Percentiles rank a stretch among this genome's conserved stretches.
These are phyloP conservation scores for Sebastes taczanowskii DNA, from an alignment of 2,797 vertebrate species.

Conservation along the genomic window DNA sequence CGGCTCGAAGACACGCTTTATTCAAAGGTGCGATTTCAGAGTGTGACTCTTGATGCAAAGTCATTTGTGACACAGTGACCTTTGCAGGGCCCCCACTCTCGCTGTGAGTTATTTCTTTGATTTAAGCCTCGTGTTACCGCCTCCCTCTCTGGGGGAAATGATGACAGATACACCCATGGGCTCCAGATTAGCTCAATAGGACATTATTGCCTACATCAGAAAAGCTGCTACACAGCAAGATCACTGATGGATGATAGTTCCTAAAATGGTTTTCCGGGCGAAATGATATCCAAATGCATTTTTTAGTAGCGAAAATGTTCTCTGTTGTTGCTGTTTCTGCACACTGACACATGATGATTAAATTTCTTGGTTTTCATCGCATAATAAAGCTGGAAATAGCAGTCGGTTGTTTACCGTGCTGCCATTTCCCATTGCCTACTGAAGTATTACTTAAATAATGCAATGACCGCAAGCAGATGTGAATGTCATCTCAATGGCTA, in stretches of 20 bases:
- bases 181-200: conserved; percentile 66
- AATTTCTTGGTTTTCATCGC: conserved; percentile 48
- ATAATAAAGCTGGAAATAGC: conserved; percentile 58
- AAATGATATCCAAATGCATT: conserved; percentile 69
- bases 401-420: conserved; percentile 62
- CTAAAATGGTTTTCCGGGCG: conserved; percentile 63
- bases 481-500: conserved; percentile 67
- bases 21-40: conserved; percentile 66
- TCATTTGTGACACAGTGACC: conserved; percentile 71
- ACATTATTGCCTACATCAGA: conserved; percentile 67
- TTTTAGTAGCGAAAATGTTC: conserved; percentile 64
- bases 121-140: conserved; percentile 57
- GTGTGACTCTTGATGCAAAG: conserved; percentile 67
- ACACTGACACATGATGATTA: conserved; percentile 64
- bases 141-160: conserved; percentile 53
- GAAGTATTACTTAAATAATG: conserved; percentile 70
- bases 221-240: conserved; percentile 58
- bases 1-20: conserved; percentile 56
- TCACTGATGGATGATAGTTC: conserved; percentile 66
- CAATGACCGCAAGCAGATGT: conserved; percentile 68
- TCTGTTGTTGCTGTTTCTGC: conserved; percentile 46
- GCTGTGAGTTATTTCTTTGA: conserved; percentile 69
- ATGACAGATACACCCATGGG: conserved; percentile 66
- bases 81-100: conserved; percentile 47
- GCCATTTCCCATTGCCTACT: conserved; percentile 45